Evolutionary conservation across 2,113 vertebrate genomes (phyloP).

Genomic region (Gobiocypris rarus): DNA sequence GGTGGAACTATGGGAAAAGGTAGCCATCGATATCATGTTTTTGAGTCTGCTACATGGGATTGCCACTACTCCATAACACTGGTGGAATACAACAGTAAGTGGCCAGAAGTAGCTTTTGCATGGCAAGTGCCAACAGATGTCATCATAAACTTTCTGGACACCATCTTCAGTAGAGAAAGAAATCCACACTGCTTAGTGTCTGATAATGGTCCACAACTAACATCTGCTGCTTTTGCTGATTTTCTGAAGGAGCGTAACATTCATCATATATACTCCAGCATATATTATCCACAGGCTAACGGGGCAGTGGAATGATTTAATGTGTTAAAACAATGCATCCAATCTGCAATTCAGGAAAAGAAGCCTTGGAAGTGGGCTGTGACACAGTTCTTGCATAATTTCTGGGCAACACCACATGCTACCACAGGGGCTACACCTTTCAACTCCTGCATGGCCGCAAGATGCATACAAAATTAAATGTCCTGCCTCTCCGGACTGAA

Average conservation of each 20-base stretch:
- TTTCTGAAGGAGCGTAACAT: background rate
- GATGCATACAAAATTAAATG: background rate
- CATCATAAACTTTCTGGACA: background rate
- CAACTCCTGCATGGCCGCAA: background rate
- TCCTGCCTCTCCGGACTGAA: background rate
- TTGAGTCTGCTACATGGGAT: background rate
- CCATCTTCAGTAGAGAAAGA: background rate
- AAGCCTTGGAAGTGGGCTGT: background rate
- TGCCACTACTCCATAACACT: background rate
- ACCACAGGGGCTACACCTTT: too few species aligned
- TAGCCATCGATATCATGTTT: background rate
- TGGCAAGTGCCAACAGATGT: background rate
- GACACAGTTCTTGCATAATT: background rate
- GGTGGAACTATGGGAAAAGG: background rate
- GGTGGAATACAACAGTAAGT: background rate
- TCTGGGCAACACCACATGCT: background rate
- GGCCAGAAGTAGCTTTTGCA: background rate
- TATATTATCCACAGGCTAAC: background rate
- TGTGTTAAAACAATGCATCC: background rate
- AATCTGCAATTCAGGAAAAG: background rate
- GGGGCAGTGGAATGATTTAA: background rate
- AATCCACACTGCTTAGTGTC: background rate
- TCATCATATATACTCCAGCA: background rate
- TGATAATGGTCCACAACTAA: background rate
- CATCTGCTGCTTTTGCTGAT: background rate